phyloP scores from a whole-genome alignment of 2,113 vertebrate species.

The Charina bottae region DNA sequence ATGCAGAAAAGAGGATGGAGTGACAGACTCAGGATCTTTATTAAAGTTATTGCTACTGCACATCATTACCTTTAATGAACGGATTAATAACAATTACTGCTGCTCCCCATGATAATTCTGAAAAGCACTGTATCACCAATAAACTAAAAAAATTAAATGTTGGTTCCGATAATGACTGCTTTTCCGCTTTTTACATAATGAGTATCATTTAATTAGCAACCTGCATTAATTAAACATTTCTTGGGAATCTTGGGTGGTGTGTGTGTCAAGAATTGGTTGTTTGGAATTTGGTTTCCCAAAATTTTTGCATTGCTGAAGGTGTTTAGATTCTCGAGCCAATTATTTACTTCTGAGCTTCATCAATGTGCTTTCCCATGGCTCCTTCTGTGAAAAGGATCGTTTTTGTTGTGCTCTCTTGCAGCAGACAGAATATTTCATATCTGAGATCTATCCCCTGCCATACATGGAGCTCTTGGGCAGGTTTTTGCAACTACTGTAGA shows the following conservation, averaged over 20 bases:
- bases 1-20: slow-evolving; percentile 8
- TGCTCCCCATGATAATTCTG: slow-evolving; percentile 43
- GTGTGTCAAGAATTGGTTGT: neutral
- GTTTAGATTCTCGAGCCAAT: neutral
- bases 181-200: slow-evolving; percentile 32
- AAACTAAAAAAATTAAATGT: slow-evolving; percentile 13
- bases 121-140: slow-evolving; percentile 36
- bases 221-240: neutral
- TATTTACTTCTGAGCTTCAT: too few species aligned
- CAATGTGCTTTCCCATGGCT: too few species aligned
- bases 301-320: neutral
- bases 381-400: too few species aligned
- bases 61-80: slow-evolving; percentile 52
- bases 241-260: too few species aligned
- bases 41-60: slow-evolving; percentile 47
- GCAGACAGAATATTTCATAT: too few species aligned
- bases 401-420: too few species aligned
- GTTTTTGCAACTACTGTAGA: too few species aligned
- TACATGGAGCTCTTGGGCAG: too few species aligned
- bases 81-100: slow-evolving; percentile 55
- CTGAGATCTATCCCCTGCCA: too few species aligned
- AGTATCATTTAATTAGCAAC: neutral
- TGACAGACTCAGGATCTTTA: slow-evolving; percentile 24
- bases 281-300: neutral
- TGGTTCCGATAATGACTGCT: slow-evolving; percentile 32